phyloP scores from a whole-genome alignment of 2,113 vertebrate genomes.

The Diadophis punctatus region DNA sequence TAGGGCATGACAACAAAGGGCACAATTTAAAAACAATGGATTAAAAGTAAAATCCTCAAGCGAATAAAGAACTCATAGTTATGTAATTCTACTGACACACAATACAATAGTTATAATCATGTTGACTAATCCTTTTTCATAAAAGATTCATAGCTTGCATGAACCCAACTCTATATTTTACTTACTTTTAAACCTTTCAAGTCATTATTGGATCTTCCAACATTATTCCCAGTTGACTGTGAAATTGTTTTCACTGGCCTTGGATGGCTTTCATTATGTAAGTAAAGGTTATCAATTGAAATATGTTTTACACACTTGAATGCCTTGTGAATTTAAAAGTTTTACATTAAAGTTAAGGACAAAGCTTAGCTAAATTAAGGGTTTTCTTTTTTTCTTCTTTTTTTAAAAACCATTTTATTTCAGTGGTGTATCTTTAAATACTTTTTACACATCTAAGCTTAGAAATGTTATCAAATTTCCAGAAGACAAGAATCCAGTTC shows the following conservation, averaged over 20 bases:
- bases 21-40: background rate
- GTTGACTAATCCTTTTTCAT: background rate
- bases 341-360: slow-evolving; percentile 5
- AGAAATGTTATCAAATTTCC: background rate
- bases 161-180: background rate
- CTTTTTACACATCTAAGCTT: background rate
- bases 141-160: background rate
- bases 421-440: background rate
- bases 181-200: background rate
- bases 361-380: background rate
- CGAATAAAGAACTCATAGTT: background rate
- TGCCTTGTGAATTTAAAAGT: slow-evolving; percentile 8
- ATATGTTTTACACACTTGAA: slow-evolving; percentile 16
- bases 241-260: slow-evolving; percentile 25
- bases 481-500: background rate
- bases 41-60: accelerated
- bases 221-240: slow-evolving; percentile 5
- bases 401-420: background rate
- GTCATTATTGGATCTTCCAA: slow-evolving; percentile 17
- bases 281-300: slow-evolving; percentile 26
- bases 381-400: background rate
- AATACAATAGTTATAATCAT: background rate
- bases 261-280: slow-evolving; percentile 12
- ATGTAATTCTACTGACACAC: background rate
- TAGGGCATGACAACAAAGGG: background rate